These are phyloP conservation scores for Atractosteus spatula DNA, from an alignment of 2,113 vertebrate genomes.

Conservation along the genomic window DNA sequence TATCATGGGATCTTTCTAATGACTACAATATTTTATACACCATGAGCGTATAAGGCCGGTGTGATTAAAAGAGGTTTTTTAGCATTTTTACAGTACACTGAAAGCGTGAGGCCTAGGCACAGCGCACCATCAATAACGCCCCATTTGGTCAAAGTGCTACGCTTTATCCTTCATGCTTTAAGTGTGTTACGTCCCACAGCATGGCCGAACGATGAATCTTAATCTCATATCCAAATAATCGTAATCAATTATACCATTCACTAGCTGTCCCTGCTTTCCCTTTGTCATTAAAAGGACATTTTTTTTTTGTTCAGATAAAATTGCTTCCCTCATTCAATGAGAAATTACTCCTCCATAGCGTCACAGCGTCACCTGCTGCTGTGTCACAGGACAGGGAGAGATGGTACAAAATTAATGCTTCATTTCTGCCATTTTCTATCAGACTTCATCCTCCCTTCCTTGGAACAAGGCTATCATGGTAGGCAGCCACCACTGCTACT, in stretches of 20 bases:
- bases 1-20: too few species aligned
- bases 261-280: conserved; percentile 52
- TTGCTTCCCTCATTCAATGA: too few species aligned
- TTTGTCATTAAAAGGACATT: conserved; percentile 33
- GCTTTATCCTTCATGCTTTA: conserved; percentile 56
- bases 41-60: conserved; percentile 14
- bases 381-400: not conserved
- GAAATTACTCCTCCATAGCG: too few species aligned
- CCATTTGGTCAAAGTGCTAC: conserved; percentile 44
- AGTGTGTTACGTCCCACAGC: conserved; percentile 32
- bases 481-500: too few species aligned
- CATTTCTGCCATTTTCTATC: not conserved
- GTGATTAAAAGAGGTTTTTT: conserved; percentile 33
- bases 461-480: too few species aligned
- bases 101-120: not conserved
- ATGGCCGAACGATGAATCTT: conserved; percentile 64
- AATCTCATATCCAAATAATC: conserved; percentile 63
- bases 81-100: conserved; percentile 37
- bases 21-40: too few species aligned
- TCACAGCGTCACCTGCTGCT: too few species aligned
- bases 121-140: conserved; percentile 38
- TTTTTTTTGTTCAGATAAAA: not conserved
- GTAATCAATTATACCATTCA: conserved; percentile 67
- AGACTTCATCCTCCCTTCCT: too few species aligned
- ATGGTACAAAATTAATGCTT: conserved; percentile 20